Conservation (phyloP, 2,888 invertebrate genomes). For the Andrena fulva region DNA sequence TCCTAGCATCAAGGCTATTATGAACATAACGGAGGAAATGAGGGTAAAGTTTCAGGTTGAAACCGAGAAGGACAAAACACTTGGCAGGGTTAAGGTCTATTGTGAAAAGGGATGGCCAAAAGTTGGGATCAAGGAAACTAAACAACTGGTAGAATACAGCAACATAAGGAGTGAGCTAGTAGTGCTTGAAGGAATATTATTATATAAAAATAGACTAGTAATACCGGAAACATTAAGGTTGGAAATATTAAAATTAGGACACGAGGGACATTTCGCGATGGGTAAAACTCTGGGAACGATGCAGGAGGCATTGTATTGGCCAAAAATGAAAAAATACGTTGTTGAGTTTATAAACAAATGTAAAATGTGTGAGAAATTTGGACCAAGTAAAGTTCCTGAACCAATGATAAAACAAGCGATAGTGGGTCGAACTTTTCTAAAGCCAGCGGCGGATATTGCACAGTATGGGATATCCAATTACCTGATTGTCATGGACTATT, state of each 20-base stretch:
- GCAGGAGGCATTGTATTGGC: not conserved
- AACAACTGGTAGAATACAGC: not conserved
- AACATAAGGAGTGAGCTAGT: not conserved
- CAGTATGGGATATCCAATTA: not conserved
- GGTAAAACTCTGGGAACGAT: not conserved
- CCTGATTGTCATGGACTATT: not conserved
- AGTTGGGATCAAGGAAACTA: not conserved
- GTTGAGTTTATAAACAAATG: not conserved
- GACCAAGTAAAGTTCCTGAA: not conserved
- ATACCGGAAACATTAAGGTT: not conserved
- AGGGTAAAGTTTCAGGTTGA: not conserved
- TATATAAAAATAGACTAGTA: not conserved
- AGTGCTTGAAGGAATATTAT: not conserved
- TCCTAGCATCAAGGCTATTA: not conserved
- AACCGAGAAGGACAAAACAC: not conserved
- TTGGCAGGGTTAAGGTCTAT: not conserved
- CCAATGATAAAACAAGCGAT: not conserved
- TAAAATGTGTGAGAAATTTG: not conserved
- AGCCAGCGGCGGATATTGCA: not conserved
- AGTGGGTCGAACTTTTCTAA: not conserved
- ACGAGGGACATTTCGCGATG: not conserved
- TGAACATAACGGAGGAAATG: not conserved
- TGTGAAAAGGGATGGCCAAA: not conserved
- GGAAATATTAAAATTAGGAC: not conserved
- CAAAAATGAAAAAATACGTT: not conserved